These are phyloP conservation scores for Drosophila busckii DNA, from an alignment of 1,140 invertebrate genomes.

Conservation along the genomic window DNA sequence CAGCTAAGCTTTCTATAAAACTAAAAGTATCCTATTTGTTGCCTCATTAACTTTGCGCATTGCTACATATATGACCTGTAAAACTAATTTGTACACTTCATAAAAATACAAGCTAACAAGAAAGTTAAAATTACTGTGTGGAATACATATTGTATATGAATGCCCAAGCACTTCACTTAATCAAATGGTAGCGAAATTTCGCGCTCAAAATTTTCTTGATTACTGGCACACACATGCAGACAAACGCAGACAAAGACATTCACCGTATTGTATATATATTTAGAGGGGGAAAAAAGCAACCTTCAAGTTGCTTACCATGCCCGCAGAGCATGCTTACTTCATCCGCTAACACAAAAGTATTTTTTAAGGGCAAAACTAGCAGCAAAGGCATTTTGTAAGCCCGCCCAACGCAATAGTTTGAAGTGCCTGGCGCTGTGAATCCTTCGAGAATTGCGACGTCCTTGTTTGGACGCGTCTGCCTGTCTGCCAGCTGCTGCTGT, in stretches of 20 bases:
- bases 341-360: conserved; percentile 26
- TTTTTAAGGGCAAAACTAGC: conserved; percentile 35
- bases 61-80: no score
- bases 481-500: no score
- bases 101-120: no score
- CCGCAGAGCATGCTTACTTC: no score
- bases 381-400: conserved; percentile 26
- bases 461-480: conserved; percentile 24
- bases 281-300: not conserved
- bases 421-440: conserved; percentile 28
- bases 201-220: conserved; percentile 50
- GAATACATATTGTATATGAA: no score
- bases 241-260: not conserved
- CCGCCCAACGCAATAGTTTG: conserved; percentile 38
- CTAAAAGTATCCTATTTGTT: no score
- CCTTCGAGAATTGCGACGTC: conserved; percentile 31
- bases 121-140: no score
- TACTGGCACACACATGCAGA: conserved; percentile 23
- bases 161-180: conserved; percentile 43
- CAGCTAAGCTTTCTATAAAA: no score
- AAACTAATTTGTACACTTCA: no score
- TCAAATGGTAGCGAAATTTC: conserved; percentile 49
- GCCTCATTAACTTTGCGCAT: no score
- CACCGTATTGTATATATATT: not conserved
- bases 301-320: conserved; percentile 11